Evolutionary conservation across 2,113 vertebrate genomes (phyloP).

Genomic region (Corydoras maculifer): DNA sequence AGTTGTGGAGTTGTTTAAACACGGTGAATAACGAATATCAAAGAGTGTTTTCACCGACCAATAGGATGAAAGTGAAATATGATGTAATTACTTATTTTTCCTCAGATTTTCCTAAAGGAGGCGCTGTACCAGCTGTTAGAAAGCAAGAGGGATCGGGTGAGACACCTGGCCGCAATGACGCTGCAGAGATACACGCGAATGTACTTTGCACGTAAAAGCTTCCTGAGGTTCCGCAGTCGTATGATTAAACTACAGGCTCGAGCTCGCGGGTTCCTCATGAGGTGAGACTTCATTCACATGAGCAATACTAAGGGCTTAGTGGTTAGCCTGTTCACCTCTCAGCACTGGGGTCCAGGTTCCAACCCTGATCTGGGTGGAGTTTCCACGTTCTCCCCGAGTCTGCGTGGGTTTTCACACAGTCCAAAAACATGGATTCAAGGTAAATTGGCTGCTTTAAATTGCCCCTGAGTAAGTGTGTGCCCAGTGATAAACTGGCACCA

Average conservation of each 20-base stretch:
- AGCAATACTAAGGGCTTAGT: not conserved
- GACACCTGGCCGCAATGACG: constrained; percentile 75
- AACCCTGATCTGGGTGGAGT: too few relatives aligned
- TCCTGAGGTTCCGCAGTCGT: constrained; percentile 66
- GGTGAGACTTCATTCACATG: constrained; percentile 58
- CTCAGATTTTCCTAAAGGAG: constrained; percentile 88
- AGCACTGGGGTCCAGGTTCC: too few relatives aligned
- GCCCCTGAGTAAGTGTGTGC: too few relatives aligned
- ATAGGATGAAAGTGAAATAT: not conserved
- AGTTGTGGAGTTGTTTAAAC: too few relatives aligned
- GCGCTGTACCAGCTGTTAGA: constrained; percentile 86
- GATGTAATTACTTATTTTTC: constrained; percentile 6
- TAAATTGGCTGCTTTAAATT: too few relatives aligned
- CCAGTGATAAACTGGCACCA: too few relatives aligned
- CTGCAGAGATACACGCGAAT: constrained; percentile 79
- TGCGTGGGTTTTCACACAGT: too few relatives aligned
- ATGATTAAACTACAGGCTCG: constrained; percentile 70
- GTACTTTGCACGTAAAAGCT: constrained; percentile 71
- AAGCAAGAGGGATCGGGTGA: constrained; percentile 76
- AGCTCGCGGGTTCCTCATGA: constrained; percentile 75
- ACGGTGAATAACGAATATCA: too few relatives aligned
- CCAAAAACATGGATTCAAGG: too few relatives aligned
- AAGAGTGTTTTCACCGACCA: too few relatives aligned
- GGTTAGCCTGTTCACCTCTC: too few relatives aligned
- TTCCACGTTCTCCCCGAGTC: too few relatives aligned